Evolutionary conservation across 1,140 invertebrate genomes (phyloP), one percentile per base, ranked within the genome.

Genomic region (Dreissena rostriformis): DNA sequence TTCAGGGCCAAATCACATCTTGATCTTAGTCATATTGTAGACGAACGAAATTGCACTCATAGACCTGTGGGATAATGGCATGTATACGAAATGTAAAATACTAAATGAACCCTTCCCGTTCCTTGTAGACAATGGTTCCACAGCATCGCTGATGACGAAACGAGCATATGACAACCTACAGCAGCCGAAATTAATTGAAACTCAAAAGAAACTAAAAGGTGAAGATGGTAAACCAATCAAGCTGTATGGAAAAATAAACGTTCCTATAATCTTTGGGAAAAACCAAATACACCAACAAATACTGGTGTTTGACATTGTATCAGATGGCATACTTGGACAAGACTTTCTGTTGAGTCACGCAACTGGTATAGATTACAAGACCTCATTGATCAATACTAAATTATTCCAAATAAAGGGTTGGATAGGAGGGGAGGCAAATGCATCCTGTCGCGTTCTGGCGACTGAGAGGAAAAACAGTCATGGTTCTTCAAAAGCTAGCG

Each of bases 121-220:
- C 72, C 61, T 77, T 1, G 19, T 61, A 17, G 65, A 78, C 52
- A 85, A 75, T 5, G 83, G 76, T 6, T 63, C 83, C 5, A 61
- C 83, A 0, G 15, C 66, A 15, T n/a, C 68, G 1, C 53, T 79
- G 17, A 0, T 85, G 15, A 24, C 68, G 24, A 14, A 15, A 14
- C 19, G 63, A 8, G 68, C 57, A 66, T 85, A 39, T 29, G 39
- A 57, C 17, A 49, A 76, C 0, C 10, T 15, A 4, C 28, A 11
- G 15, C 4, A 19, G 53, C 70, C 67, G 8, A 17, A 49, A 70
- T 6, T 22, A 29, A 8, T 70, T 10, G 39, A 73, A 1, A 19
- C 24, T 26, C 17, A 51, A 6, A 61, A n/a, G 22, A 57, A 19
- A 28, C 26, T 66, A 72, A 51, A 57, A 19, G 22, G 51, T 26